These are phyloP conservation scores for Polymixis lichenea DNA, from an alignment of 2,888 invertebrate species.

Conservation along the genomic window DNA sequence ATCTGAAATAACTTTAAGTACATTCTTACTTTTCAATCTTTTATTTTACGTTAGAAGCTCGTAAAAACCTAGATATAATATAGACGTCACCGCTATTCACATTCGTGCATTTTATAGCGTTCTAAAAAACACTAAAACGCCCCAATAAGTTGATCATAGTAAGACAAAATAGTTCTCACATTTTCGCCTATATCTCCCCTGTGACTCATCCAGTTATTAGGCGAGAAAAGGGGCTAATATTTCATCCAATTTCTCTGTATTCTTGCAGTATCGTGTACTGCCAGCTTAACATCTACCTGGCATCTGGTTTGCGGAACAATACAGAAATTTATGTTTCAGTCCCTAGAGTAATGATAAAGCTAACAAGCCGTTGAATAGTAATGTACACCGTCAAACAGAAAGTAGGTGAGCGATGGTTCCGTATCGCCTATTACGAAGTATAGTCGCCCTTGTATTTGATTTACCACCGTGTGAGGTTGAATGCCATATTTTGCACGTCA, in stretches of 20 bases:
- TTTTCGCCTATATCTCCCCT: slow-evolving; percentile 10
- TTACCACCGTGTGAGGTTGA: background rate
- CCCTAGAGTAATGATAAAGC: slow-evolving; percentile 80
- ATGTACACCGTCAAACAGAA: slow-evolving; percentile 74
- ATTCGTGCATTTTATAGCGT: slow-evolving; percentile 15
- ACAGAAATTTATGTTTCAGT: slow-evolving; percentile 78
- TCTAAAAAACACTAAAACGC: slow-evolving; percentile 5
- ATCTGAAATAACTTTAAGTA: background rate
- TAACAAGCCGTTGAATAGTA: slow-evolving; percentile 79
- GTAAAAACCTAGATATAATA: background rate
- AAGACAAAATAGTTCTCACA: slow-evolving; percentile 22
- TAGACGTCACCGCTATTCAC: background rate
- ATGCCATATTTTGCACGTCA: background rate
- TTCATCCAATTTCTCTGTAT: slow-evolving; percentile 26
- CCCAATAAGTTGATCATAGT: background rate
- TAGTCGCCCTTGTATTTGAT: background rate
- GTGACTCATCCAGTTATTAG: slow-evolving; percentile 44
- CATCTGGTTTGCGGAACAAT: slow-evolving; percentile 73
- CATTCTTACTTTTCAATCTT: background rate
- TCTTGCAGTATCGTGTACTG: slow-evolving; percentile 43
- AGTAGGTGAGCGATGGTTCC: slow-evolving; percentile 68
- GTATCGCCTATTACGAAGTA: slow-evolving; percentile 18
- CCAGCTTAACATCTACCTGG: slow-evolving; percentile 53
- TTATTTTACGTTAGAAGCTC: slow-evolving; percentile 9
- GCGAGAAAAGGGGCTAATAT: slow-evolving; percentile 29